phyloP scores from a whole-genome alignment of 2,888 invertebrate genomes.

The Hydroisotoma schaefferi region DNA sequence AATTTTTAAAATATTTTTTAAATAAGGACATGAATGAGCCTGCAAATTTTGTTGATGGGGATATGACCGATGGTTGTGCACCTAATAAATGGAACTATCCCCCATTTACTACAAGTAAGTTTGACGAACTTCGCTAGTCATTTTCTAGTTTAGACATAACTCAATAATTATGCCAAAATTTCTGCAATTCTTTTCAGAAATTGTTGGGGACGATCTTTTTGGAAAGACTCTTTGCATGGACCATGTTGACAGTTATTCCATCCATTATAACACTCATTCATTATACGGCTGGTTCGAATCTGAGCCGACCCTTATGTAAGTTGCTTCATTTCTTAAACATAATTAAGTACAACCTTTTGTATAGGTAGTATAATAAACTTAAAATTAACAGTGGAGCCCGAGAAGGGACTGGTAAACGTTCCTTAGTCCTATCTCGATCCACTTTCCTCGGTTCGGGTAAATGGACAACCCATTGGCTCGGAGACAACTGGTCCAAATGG shows the following conservation, averaged over 20 bases:
- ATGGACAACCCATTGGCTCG: conserved; percentile 78
- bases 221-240: conserved; percentile 20
- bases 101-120: conserved; percentile 64
- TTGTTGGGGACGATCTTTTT: neutral
- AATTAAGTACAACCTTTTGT: too few relatives aligned
- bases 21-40: conserved; percentile 83
- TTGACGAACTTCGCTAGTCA: neutral
- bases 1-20: too few relatives aligned
- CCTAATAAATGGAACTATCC: conserved; percentile 61
- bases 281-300: conserved; percentile 50
- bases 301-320: conserved; percentile 39
- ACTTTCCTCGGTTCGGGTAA: conserved; percentile 71
- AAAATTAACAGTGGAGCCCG: conserved; percentile 17
- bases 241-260: conserved; percentile 11
- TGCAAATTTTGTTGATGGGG: conserved; percentile 71
- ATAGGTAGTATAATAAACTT: neutral
- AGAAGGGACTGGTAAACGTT: conserved; percentile 56
- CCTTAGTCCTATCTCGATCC: conserved; percentile 73
- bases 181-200: conserved; percentile 1
- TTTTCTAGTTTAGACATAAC: too few relatives aligned
- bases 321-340: neutral
- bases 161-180: too few relatives aligned
- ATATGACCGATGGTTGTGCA: conserved; percentile 58
- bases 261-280: conserved; percentile 50
- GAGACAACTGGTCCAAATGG: conserved; percentile 60